A percentile compares a stretch with the other conserved stretches of the same genome.
Conservation (phyloP, 2,797 vertebrate genomes). For the Buceros bicornis region DNA sequence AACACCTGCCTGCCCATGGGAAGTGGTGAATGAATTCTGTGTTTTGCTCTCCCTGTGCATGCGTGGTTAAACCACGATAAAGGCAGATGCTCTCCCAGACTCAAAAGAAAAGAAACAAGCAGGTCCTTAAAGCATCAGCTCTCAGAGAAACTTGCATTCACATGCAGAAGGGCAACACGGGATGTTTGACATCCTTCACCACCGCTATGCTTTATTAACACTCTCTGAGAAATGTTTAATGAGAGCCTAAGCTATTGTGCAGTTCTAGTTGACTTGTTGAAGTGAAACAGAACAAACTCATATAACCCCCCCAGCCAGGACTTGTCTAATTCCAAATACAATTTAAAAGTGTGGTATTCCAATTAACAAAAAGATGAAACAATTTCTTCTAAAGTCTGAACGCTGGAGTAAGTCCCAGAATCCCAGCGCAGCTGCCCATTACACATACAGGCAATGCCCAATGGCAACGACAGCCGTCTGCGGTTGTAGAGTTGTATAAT, state of each 20-base stretch:
- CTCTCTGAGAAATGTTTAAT: background rate
- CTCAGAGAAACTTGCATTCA: background rate
- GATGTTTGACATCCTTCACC: background rate
- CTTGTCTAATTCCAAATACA: background rate
- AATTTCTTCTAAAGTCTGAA: conserved; percentile 8
- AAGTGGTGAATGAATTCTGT: background rate
- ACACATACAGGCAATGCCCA: background rate
- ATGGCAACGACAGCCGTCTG: background rate
- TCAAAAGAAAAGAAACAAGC: background rate
- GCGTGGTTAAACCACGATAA: background rate
- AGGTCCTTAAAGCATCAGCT: background rate
- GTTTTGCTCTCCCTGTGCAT: background rate
- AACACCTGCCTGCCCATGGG: background rate
- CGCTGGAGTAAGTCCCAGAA: conserved; percentile 27
- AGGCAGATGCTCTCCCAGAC: background rate
- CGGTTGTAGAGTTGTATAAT: background rate
- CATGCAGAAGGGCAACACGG: background rate
- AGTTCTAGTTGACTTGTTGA: background rate
- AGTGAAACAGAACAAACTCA: background rate
- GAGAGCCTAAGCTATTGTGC: background rate
- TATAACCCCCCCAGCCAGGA: background rate
- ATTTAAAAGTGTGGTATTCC: conserved; percentile 8
- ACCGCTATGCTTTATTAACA: background rate
- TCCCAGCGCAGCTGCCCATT: background rate
- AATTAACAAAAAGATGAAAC: background rate